These are phyloP conservation scores for Corythoichthys intestinalis DNA, from an alignment of 2,113 vertebrate genomes.

Conservation along the genomic window DNA sequence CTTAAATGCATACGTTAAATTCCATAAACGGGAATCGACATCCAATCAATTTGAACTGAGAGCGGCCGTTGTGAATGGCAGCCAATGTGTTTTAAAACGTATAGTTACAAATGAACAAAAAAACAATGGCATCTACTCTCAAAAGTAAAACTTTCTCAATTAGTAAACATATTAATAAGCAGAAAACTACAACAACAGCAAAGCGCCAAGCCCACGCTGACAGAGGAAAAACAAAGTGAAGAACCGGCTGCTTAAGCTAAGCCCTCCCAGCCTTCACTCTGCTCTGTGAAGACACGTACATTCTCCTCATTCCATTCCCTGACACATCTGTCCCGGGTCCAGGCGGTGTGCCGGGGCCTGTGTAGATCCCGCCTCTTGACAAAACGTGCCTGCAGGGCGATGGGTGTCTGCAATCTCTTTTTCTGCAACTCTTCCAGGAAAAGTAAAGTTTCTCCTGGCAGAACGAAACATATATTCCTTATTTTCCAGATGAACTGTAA, in stretches of 20 bases:
- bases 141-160: not conserved
- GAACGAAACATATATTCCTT: not conserved
- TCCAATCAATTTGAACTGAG: too few species aligned
- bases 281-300: conserved; percentile 63
- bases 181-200: not conserved
- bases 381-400: conserved; percentile 49
- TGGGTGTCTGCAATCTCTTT: conserved; percentile 8
- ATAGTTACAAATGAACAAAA: not conserved
- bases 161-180: not conserved
- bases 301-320: conserved; percentile 73
- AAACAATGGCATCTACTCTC: not conserved
- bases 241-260: conserved; percentile 2
- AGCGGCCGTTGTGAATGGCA: too few species aligned
- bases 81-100: not conserved
- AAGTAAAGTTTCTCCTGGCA: not conserved
- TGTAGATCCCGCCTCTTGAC: conserved; percentile 46
- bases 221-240: conserved; percentile 32
- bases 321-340: conserved; percentile 71
- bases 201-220: conserved; percentile 2
- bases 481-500: not conserved
- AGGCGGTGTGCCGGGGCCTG: conserved; percentile 29
- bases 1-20: too few species aligned
- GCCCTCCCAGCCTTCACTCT: conserved; percentile 48
- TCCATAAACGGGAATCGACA: too few species aligned
- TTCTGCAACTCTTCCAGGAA: conserved; percentile 10